A percentile compares a stretch with the other conserved stretches of the same genome.
Evolutionary conservation across 30 jellyfish, hydroid and myxozoan species (phyloP).

Genomic region (Mastigias papua): DNA sequence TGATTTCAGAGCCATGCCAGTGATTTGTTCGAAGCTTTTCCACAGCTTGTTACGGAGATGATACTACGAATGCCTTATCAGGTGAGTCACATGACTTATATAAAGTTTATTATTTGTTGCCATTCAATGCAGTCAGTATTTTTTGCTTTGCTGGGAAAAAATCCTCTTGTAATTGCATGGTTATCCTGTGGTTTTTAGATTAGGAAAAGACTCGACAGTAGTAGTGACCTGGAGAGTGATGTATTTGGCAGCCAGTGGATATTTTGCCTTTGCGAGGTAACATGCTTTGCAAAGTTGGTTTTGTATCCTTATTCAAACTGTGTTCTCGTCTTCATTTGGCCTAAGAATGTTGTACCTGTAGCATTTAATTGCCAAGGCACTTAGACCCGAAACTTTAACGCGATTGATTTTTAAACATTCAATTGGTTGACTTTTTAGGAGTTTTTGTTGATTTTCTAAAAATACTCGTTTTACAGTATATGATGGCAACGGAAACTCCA

Average conservation of each 20-base stretch:
- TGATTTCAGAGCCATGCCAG: slow-evolving; percentile 90
- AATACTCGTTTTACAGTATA: slow-evolving; percentile 75
- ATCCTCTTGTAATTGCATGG: neutral
- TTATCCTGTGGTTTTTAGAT: slow-evolving; percentile 27
- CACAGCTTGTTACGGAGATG: slow-evolving; percentile 97
- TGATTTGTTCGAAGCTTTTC: slow-evolving; percentile 95
- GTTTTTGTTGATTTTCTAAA: neutral
- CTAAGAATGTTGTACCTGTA: neutral
- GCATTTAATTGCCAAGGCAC: neutral
- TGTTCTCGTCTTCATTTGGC: neutral
- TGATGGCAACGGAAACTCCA: slow-evolving; percentile 94
- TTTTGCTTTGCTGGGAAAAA: neutral
- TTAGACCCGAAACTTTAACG: neutral
- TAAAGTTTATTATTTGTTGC: neutral
- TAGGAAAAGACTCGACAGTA: slow-evolving; percentile 67
- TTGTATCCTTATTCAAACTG: neutral
- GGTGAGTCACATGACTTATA: slow-evolving; percentile 55
- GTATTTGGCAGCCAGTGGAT: slow-evolving; percentile 88
- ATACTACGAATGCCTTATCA: slow-evolving; percentile 94
- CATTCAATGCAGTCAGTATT: neutral
- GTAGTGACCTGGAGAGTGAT: slow-evolving; percentile 33
- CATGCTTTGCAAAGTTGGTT: neutral
- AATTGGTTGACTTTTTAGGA: neutral
- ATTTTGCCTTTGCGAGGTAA: slow-evolving; percentile 91
- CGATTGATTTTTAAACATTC: neutral